phyloP scores from a whole-genome alignment of 2,113 vertebrate genomes.

The Gallinago jamesoni region DNA sequence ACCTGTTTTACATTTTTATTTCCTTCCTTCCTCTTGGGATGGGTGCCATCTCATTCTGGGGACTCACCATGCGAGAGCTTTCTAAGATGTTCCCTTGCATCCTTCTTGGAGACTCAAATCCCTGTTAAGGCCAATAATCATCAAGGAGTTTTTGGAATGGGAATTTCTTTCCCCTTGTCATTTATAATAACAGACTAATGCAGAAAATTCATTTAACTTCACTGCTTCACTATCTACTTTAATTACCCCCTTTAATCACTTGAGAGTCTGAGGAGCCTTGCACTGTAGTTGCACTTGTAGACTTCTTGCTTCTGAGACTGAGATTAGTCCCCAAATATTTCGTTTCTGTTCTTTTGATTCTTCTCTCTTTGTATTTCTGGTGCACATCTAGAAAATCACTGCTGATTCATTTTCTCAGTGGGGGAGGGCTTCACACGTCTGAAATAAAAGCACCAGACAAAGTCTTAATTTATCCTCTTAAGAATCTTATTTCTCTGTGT shows the following conservation, averaged over 20 bases:
- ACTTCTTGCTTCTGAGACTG: neutral
- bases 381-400: neutral
- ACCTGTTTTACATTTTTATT: neutral
- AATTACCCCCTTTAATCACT: constrained; percentile 14
- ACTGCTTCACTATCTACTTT: neutral
- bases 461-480: neutral
- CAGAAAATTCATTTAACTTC: constrained; percentile 12
- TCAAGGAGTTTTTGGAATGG: neutral
- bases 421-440: neutral
- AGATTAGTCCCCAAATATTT: neutral
- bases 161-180: neutral
- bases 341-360: neutral
- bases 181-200: neutral
- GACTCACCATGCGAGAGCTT: neutral
- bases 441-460: neutral
- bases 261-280: neutral
- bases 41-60: neutral
- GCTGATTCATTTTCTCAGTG: neutral
- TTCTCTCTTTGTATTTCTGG: neutral
- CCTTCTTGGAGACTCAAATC: neutral
- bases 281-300: neutral
- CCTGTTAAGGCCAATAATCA: neutral
- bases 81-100: neutral
- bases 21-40: neutral
- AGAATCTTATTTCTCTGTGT: neutral